These are phyloP conservation scores for Sebastes steindachneri DNA, from an alignment of 2,797 vertebrate genomes.

Conservation along the genomic window DNA sequence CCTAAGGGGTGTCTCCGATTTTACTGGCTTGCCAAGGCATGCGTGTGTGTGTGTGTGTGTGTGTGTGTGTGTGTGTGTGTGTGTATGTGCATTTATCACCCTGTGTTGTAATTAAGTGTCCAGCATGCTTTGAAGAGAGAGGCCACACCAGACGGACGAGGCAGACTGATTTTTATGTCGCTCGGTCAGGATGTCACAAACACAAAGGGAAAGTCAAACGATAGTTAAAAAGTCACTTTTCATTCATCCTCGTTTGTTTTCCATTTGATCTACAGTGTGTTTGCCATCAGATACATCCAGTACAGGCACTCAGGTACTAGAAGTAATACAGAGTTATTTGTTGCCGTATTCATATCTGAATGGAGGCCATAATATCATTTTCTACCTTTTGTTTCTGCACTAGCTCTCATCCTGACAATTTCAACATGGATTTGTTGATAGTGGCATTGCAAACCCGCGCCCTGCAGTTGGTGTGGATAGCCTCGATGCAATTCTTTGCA, in stretches of 20 bases:
- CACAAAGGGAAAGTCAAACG: not conserved
- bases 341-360: not conserved
- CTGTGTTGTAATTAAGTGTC: constrained; percentile 41
- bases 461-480: too few relatives aligned
- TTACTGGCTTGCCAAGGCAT: constrained; percentile 22
- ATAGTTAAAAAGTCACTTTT: not conserved
- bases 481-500: too few relatives aligned
- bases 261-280: not conserved
- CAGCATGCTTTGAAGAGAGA: constrained; percentile 53
- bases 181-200: not conserved
- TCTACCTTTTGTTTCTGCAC: too few relatives aligned
- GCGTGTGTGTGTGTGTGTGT: not conserved
- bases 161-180: constrained; percentile 6
- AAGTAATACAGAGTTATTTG: not conserved
- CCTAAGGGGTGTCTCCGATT: constrained; percentile 34
- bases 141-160: not conserved
- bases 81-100: not conserved
- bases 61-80: not conserved
- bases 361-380: not conserved
- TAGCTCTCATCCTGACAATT: too few relatives aligned
- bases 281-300: not conserved
- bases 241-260: not conserved
- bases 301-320: not conserved
- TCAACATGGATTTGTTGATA: too few relatives aligned
- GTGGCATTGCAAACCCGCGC: too few relatives aligned